Evolutionary conservation across 2,888 invertebrate genomes (phyloP).

Genomic region (Bedellia somnulentella): DNA sequence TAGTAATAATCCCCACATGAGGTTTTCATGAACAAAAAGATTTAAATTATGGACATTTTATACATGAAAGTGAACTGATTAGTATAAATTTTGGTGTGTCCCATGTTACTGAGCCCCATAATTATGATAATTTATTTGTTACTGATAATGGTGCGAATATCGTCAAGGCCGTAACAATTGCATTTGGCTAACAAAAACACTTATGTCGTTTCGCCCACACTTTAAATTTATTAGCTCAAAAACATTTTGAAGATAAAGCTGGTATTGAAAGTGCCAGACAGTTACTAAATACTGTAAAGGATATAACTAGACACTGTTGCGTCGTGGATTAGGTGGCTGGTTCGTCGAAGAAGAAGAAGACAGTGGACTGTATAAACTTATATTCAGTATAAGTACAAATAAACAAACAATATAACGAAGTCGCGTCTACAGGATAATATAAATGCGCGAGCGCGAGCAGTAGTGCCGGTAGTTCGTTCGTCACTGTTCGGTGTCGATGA

Average conservation of each 20-base stretch:
- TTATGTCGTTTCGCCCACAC: constrained; percentile 12
- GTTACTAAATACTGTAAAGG: constrained; percentile 9
- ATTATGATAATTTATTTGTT: constrained; percentile 13
- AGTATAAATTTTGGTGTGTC: constrained; percentile 11
- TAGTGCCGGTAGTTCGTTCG: too few species aligned
- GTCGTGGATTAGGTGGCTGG: too few species aligned
- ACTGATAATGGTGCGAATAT: constrained; percentile 13
- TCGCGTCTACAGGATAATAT: too few species aligned
- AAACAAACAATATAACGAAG: too few species aligned
- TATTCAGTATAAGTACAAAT: too few species aligned
- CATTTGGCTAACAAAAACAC: constrained; percentile 13
- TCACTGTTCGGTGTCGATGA: too few species aligned
- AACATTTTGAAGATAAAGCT: constrained; percentile 14
- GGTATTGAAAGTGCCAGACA: constrained; percentile 14
- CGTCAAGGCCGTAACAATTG: constrained; percentile 12
- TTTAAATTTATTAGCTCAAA: constrained; percentile 14
- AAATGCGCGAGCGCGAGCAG: too few species aligned
- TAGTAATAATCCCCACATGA: too few species aligned
- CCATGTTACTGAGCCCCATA: constrained; percentile 12
- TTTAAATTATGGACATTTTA: too few species aligned
- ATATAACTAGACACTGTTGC: constrained; percentile 12
- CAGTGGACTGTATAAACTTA: too few species aligned
- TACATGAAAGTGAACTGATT: constrained; percentile 11
- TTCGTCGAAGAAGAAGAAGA: too few species aligned
- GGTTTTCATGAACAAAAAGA: too few species aligned